Base-by-base conservation (phyloP, 2,888 invertebrate species). In the Cheilosia urbana region DNA sequence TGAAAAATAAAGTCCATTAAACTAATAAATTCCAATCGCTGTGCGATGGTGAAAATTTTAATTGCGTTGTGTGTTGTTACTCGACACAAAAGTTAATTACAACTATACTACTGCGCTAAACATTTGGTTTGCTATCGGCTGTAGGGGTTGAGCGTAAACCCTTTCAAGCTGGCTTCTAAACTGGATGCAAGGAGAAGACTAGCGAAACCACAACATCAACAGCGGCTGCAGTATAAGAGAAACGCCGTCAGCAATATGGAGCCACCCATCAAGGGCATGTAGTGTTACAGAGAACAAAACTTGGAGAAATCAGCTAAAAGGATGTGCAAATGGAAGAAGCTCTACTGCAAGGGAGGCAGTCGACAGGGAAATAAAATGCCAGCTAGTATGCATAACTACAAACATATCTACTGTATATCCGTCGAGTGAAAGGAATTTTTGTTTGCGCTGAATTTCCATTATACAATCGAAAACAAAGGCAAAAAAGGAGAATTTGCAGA, bases 1-100 rank as follows among this genome's bases (percentile, higher is more conserved):
- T 13, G 49, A 17, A 21, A 63, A 58, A 75, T 68, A 63, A 78
- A 78, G 7, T 62, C 49, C 60, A 65, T 85, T 85, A 60, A 76
- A 80, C 66, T 80, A 80, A 85, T 80, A 80, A 85, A 80, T 85
- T 85, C 80, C 84, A 85, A 80, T 85, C 71, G 76, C 62, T 47
- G 37, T 75, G 71, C 66, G 65, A 76, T 76, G 80, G 80, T 80
- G 84, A 66, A 85, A 85, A 85, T 85, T 85, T 85, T 85, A 85
- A 85, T 85, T 85, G 80, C 80, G 62, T 72, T 85, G 76, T 85
- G 57, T 76, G 27, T 80, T 80, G 84, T 76, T 85, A 76, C 27
- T 27, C 66, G 66, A 76, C 71, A 85, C 84, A 85, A 72, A 80
- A 80, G 76, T 72, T 84, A 79, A 84, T 84, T 84, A 84, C 75